Conservation (phyloP, 2,113 vertebrate species). For the Marcusenius ussheri region DNA sequence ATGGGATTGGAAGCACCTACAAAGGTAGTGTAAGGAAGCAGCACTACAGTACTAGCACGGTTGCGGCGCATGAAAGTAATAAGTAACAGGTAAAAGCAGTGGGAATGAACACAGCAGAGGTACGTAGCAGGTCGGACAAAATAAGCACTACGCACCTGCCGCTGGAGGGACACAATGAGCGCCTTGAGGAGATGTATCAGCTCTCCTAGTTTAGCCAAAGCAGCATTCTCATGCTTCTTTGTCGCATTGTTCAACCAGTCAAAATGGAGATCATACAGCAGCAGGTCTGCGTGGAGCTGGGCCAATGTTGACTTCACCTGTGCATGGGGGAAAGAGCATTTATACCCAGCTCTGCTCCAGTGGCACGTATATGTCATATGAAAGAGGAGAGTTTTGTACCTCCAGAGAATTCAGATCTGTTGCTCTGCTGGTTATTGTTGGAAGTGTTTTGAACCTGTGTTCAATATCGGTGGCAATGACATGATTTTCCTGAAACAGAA, state of each 20-base stretch:
- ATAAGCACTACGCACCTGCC: slow-evolving; percentile 49
- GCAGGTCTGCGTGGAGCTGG: slow-evolving; percentile 64
- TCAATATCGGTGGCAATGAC: slow-evolving; percentile 55
- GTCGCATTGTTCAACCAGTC: slow-evolving; percentile 63
- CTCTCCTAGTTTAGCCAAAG: slow-evolving; percentile 55
- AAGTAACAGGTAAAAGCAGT: neutral
- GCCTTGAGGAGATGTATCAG: slow-evolving; percentile 59
- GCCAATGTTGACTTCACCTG: slow-evolving; percentile 65
- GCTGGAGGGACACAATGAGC: slow-evolving; percentile 55
- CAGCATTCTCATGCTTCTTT: slow-evolving; percentile 58
- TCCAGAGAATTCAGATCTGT: slow-evolving; percentile 63
- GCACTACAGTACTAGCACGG: neutral
- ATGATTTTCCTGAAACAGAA: slow-evolving; percentile 61
- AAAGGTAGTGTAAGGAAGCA: neutral
- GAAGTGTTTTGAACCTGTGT: slow-evolving; percentile 65
- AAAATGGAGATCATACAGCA: slow-evolving; percentile 65
- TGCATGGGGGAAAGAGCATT: slow-evolving; percentile 21
- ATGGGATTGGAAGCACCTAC: neutral
- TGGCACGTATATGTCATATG: neutral
- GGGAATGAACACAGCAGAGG: neutral
- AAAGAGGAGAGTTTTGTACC: slow-evolving; percentile 38
- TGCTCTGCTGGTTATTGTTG: slow-evolving; percentile 64
- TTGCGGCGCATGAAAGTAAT: neutral
- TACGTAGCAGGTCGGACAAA: neutral
- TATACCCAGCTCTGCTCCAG: neutral